Percentiles rank a stretch among this genome's conserved stretches.
Conservation (phyloP, 2,113 vertebrate species). For the Tupaia chinensis region DNA sequence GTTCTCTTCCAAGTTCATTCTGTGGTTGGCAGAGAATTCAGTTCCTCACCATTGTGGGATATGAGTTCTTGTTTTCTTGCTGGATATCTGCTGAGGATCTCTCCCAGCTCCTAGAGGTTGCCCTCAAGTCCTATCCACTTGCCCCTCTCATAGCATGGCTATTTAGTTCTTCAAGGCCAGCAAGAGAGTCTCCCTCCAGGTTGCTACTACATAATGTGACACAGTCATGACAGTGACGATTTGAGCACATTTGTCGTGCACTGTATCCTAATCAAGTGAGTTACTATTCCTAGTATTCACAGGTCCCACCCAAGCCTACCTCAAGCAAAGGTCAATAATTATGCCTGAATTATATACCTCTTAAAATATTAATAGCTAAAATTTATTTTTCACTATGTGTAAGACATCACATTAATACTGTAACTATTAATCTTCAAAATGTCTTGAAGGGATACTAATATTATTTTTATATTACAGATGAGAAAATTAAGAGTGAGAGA, state of each 20-base stretch:
- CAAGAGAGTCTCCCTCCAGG: background rate
- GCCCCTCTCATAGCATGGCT: background rate
- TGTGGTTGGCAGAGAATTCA: background rate
- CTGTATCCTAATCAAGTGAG: background rate
- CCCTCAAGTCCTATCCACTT: background rate
- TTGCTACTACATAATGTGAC: background rate
- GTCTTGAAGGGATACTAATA: background rate
- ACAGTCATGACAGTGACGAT: background rate
- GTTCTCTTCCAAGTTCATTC: background rate
- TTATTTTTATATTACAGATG: background rate
- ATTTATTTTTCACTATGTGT: background rate
- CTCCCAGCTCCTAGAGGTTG: background rate
- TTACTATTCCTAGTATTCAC: background rate
- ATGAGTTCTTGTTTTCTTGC: background rate
- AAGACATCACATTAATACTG: background rate
- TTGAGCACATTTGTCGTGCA: background rate
- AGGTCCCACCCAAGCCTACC: background rate
- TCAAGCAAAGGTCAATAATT: background rate
- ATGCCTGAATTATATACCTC: background rate
- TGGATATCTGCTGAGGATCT: accelerated
- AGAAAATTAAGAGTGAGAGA: background rate
- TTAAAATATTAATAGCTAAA: background rate
- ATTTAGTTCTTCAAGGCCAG: background rate
- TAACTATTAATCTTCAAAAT: background rate
- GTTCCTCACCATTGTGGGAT: background rate